Base-by-base conservation (phyloP, 2,113 vertebrate genomes). In the Martes martes region DNA sequence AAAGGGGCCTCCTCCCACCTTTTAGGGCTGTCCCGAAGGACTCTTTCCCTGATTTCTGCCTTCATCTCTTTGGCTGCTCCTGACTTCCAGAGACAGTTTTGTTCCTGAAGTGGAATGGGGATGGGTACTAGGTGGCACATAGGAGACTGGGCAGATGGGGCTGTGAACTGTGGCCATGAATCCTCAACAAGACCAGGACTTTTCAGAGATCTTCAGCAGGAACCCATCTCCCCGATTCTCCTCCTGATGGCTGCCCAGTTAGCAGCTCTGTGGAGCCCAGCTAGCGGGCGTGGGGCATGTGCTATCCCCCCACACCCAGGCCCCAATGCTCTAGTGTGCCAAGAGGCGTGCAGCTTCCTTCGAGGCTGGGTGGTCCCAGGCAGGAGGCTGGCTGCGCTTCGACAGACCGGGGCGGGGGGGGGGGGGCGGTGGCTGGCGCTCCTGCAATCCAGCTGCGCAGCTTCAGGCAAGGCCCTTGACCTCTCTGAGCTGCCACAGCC, bases 221-320 rank as follows among this genome's bases (percentile, higher is more conserved):
- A 31, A 6, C 73, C 39, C 24, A 1, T 39, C 61, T 31, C 47
- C 33, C 42, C 2, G 2, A 31, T 13, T 21, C 21, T 81, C 79
- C 47, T 16, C 47, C 18, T 6, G 18, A 39, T 39, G 1, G 5
- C 57, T 36, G 42, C 16, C 19, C 21, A 19, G 28, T 21, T 36
- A 33, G 45, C 24, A 16, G 33, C 36, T n/a, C 59, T 23, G 0
- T 15, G 2, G 69, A 50, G 61, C 50, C 28, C 18, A 47, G 50
- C 7, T 4, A 28, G 73, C 0, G 11, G 50, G 23, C 3, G 0
- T 3, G 36, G 10, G 63, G 14, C 0, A 1, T 23, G 0, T 2
- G 45, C 31, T 1, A 21, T 21, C 23, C 42, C 42, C 18, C 74
- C 24, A 10, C 24, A 2, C 11, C 39, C 83, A 65, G 69, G 31